phyloP scores from a whole-genome alignment of 2,797 vertebrate genomes.

The Gadopsis marmoratus region DNA sequence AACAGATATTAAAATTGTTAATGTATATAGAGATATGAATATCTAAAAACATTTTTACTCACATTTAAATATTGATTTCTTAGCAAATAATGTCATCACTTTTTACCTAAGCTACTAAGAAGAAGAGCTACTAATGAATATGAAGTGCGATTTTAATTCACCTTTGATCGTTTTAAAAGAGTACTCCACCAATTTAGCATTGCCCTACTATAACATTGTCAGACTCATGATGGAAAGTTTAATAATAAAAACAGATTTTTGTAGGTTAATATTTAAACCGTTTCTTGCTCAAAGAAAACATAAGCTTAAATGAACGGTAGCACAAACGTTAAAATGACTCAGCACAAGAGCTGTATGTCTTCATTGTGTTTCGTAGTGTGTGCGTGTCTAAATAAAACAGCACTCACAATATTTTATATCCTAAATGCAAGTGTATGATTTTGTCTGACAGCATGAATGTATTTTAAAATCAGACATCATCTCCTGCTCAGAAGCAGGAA shows the following conservation, averaged over 20 bases:
- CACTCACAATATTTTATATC: background rate
- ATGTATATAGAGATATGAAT: background rate
- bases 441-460: slow-evolving; percentile 29
- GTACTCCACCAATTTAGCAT: background rate
- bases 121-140: background rate
- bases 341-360: background rate
- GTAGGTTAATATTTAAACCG: background rate
- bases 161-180: background rate
- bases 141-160: background rate
- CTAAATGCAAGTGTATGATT: slow-evolving; percentile 21
- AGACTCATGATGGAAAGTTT: background rate
- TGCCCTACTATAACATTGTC: background rate
- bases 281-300: background rate
- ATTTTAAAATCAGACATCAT: too few species aligned
- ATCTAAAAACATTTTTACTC: background rate
- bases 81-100: too few species aligned
- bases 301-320: background rate
- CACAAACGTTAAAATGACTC: background rate
- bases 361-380: background rate
- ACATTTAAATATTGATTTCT: background rate
- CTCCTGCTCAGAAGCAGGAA: slow-evolving; percentile 39
- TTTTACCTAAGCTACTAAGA: background rate
- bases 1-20: background rate
- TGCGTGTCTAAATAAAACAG: background rate
- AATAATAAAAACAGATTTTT: too few species aligned